Base-by-base conservation (phyloP, 2,797 vertebrate species). In the Protonibea diacanthus region DNA sequence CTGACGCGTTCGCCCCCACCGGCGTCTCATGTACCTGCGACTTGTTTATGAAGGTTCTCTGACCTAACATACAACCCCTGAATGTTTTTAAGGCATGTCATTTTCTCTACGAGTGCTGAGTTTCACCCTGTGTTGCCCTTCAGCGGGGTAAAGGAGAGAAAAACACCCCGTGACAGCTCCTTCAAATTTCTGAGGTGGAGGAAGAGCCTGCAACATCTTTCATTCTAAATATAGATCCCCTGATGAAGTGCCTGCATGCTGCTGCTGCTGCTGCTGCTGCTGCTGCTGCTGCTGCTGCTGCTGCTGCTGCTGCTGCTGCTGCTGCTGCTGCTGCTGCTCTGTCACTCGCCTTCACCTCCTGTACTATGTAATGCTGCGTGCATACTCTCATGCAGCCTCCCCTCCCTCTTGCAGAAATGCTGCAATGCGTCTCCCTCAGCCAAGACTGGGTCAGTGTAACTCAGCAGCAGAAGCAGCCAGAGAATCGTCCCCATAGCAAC, bases 361-460 rank as follows among this genome's bases (percentile, higher is more conserved):
- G 51, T 63, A 48, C 71, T 33, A 17, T 88, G 81, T 44, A 73
- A 82, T 77, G 80, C 80, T 86, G 76, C 44, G 15, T 89, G 76
- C 88, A 83, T 89, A 69, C 85, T 86, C 69, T 83, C 71, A 85
- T 91, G 88, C 89, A 91, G 86, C 83, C 80, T 75, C 87, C 86
- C 88, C 86, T 78, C 89, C 89, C 92, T 90, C 88, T 66, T 59
- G 49, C 86, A 94, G 94, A 96, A 96, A 95, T 96, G 95, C 95
- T 96, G 95, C 95, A 96, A 95, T 96, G 95, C 95, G 95, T 96
- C 95, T 95, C 91, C 85, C 90, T 91, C 84, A 80, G 83, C 88
- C 82, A 89, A 91, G 91, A 93, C 91, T 94, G 94, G 95, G 95
- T 96, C 95, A 96, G 94, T 95, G 92, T 94, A 93, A 94, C 94